Evolutionary conservation across 1,140 invertebrate genomes (phyloP), one percentile per base, ranked within the genome.

Genomic region (Penaeus japonicus): DNA sequence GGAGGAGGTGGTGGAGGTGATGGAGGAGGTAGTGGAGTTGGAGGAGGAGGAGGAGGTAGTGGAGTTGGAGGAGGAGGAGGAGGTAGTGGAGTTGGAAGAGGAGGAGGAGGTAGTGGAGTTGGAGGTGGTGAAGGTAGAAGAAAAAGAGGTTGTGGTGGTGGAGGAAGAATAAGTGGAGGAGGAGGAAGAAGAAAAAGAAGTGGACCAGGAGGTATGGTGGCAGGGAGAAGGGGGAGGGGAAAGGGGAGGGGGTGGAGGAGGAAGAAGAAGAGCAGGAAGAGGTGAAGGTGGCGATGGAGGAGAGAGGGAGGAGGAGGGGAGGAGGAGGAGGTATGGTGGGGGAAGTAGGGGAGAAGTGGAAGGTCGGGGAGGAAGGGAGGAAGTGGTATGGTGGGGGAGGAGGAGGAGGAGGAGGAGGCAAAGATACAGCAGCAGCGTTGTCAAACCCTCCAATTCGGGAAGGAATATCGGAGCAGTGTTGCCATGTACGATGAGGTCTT

Each of bases 341-440:
- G 47, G 24, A 79, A 24, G 47, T 2, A 79, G 32, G 20, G 62
- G 20, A 10, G 20, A 20, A 70, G 54, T 65, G 27, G 7, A 62
- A 65, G 30, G 27, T 35, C 81, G n/a, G n/a, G 2, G 54, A 79
- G 27, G 5, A 35, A 24, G 54, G 12, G 54, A 79, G 24, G 47
- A 24, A 79, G 17, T 47, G 32, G 20, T 39, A 78, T n/a, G 62
- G 20, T 7, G 20, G 62, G 20, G 54, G 65, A 22, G 7, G 35
- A 47, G 47, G 15, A 15, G 15, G 82, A 84, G 62, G 32, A 62
- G 15, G 82, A 59, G 81, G 65, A 75, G 62, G 82, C 47, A 73
- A 84, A 73, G 39, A 70, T 73, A 84, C 73, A 84, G 65, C 47
- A 62, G 47, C 82, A 84, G 82, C 65, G 57, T 83, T 32, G 57